Base-by-base conservation (phyloP, 2,113 vertebrate genomes). In the Vulpes vulpes region DNA sequence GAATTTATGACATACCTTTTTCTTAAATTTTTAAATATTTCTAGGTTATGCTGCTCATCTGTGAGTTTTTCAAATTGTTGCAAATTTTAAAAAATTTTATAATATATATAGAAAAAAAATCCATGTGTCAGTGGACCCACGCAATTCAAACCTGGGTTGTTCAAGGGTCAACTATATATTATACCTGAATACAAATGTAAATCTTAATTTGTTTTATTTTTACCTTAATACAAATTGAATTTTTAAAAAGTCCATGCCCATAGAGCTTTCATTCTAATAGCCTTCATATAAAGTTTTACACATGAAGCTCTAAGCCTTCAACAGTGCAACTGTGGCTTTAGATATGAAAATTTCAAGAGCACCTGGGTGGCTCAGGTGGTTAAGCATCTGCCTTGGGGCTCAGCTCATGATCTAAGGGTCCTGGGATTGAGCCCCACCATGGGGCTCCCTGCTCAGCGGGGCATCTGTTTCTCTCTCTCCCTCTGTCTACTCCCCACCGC, bases 271-370 rank as follows among this genome's bases (percentile, higher is more conserved):
- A 25, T 43, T 53, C 67, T 89, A 49, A 92, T 5, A 49, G n/a
- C 4, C 22, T 71, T 89, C 62, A 35, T 27, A n/a, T 35, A 92
- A 88, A 71, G 60, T 83, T 91, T n/a, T 80, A n/a, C 76, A 64
- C 4, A n/a, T 65, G 20, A 82, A 86, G 35, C 32, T 5, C 90
- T 67, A 71, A 76, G 22, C 35, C 57, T 65, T 69, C 55, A 86
- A 82, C 4, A 82, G 78, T 57, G 76, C 38, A 59, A 94, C 35
- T 78, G 55, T 35, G 86, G 19, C 94, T 94, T 96, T 95, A 79
- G 25, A 80, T 19, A 49, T 65, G 20, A 32, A 59, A 62, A 57
- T 0, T 51, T 89, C 76, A 91, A 30, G 14, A 30, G 64, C 1
- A 1, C 64, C 30, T 32, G 64, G 14, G 30, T 27, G 64, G 64